Evolutionary conservation across 2,113 vertebrate genomes (phyloP).

Genomic region (Peucedramus taeniatus): DNA sequence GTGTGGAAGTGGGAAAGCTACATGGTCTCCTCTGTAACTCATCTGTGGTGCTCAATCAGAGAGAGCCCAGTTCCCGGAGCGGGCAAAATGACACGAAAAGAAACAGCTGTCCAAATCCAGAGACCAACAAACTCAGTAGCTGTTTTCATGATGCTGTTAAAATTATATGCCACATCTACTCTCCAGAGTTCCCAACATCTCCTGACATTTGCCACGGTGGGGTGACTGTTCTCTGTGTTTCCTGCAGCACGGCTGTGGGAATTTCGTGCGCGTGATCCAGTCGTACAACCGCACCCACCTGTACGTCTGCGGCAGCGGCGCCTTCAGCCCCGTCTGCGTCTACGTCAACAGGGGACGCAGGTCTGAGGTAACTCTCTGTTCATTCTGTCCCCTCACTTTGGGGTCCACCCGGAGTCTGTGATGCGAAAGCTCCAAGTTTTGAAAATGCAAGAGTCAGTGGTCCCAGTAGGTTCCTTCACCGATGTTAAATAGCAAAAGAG

Average conservation of each 20-base stretch:
- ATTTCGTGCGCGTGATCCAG: slow-evolving; percentile 93
- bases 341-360: slow-evolving; percentile 92
- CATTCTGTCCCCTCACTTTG: rapidly evolving
- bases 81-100: neutral
- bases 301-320: slow-evolving; percentile 94
- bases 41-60: neutral
- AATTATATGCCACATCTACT: neutral
- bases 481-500: neutral
- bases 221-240: neutral
- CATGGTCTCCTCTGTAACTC: neutral
- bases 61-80: neutral
- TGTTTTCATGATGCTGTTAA: neutral
- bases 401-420: neutral
- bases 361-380: slow-evolving; percentile 79
- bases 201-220: neutral
- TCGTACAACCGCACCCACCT: slow-evolving; percentile 92
- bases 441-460: neutral
- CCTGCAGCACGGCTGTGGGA: slow-evolving; percentile 91
- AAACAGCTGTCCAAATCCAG: neutral
- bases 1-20: neutral
- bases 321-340: slow-evolving; percentile 92
- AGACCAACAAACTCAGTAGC: neutral
- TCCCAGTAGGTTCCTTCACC: rapidly evolving
- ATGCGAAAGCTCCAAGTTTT: neutral
- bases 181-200: neutral